Evolutionary conservation across 2,797 vertebrate species (phyloP).

Genomic region (Protonibea diacanthus): DNA sequence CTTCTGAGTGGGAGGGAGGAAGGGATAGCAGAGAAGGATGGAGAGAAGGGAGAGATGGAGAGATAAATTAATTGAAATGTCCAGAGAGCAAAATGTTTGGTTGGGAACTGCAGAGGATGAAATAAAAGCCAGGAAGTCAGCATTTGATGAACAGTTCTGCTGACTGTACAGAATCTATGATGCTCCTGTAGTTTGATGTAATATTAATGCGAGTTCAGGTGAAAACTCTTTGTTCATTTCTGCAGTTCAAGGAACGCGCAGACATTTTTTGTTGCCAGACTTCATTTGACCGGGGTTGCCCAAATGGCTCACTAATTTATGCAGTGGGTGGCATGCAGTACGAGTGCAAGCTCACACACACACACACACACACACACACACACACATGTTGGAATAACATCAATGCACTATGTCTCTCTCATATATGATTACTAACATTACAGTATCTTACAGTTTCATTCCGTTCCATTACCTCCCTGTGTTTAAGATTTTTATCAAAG

Average conservation of each 20-base stretch:
- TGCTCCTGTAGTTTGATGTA: not conserved
- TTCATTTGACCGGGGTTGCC: too few species aligned
- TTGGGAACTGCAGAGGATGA: constrained; percentile 27
- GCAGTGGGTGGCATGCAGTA: too few species aligned
- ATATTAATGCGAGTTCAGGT: not conserved
- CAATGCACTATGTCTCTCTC: too few species aligned
- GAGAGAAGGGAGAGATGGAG: constrained; percentile 45
- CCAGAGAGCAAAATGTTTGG: constrained; percentile 24
- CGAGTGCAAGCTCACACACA: too few species aligned
- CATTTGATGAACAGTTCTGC: not conserved
- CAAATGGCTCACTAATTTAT: too few species aligned
- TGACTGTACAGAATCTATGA: not conserved
- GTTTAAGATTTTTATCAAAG: too few species aligned
- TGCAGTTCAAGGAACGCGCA: too few species aligned
- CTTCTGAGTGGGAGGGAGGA: constrained; percentile 65
- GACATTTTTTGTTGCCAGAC: constrained; percentile 7
- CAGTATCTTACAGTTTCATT: too few species aligned
- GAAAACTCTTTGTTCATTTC: not conserved
- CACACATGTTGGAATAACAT: too few species aligned
- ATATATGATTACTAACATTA: too few species aligned
- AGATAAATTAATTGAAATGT: constrained; percentile 45
- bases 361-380: too few species aligned
- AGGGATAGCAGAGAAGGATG: constrained; percentile 18
- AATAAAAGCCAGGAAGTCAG: constrained; percentile 6
- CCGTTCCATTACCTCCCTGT: too few species aligned